Evolutionary conservation across 1,140 invertebrate genomes (phyloP).

Genomic region (Orius laevigatus): DNA sequence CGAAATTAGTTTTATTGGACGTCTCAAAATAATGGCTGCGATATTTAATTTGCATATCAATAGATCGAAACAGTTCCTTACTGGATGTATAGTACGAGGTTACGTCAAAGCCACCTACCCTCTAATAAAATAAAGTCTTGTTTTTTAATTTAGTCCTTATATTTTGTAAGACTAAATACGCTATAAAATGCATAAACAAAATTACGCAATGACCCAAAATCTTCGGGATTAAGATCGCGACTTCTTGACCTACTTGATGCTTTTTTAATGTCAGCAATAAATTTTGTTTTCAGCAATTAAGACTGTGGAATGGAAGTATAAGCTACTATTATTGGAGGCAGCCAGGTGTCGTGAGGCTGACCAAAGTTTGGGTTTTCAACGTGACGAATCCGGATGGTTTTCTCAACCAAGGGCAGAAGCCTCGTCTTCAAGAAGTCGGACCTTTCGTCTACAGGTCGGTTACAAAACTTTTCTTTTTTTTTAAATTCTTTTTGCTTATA

Average conservation of each 20-base stretch:
- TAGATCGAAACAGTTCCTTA: too few relatives aligned
- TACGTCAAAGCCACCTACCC: too few relatives aligned
- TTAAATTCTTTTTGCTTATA: neutral
- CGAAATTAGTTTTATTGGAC: too few relatives aligned
- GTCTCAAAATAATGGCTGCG: too few relatives aligned
- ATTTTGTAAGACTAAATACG: too few relatives aligned
- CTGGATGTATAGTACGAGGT: too few relatives aligned
- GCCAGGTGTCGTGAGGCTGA: constrained; percentile 70
- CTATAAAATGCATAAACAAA: too few relatives aligned
- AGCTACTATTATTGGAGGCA: constrained; percentile 76
- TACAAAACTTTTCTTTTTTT: neutral
- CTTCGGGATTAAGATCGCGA: neutral
- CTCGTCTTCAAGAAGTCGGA: constrained; percentile 61
- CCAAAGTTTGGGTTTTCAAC: constrained; percentile 82
- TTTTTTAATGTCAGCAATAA: constrained; percentile 4
- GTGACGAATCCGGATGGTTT: constrained; percentile 73
- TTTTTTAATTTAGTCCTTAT: too few relatives aligned
- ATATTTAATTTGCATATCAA: too few relatives aligned
- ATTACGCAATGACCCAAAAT: too few relatives aligned
- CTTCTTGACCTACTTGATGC: too few relatives aligned
- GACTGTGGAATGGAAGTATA: constrained; percentile 63
- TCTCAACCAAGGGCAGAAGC: constrained; percentile 57
- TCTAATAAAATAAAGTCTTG: too few relatives aligned
- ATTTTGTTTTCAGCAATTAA: constrained; percentile 51
- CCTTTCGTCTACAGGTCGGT: constrained; percentile 71